Conservation (phyloP, 2,888 invertebrate species). For the Crepidodera aurea region DNA sequence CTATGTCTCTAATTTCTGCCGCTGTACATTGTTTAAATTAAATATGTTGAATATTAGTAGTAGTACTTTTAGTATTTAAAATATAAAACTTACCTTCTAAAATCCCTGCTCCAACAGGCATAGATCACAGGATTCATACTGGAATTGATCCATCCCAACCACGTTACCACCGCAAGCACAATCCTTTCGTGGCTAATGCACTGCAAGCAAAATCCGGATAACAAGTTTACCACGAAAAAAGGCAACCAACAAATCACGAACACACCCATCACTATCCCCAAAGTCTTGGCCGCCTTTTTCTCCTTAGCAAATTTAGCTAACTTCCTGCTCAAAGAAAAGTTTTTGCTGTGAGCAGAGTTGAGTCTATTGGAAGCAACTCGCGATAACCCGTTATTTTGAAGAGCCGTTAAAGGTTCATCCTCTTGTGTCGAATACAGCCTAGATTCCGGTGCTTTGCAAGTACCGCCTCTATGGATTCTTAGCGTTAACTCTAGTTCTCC, state of each 20-base stretch:
- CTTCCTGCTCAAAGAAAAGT: slow-evolving; percentile 92
- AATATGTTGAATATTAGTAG: too few species aligned
- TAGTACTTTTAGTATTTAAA: too few species aligned
- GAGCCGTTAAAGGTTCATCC: slow-evolving; percentile 77
- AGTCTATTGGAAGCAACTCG: slow-evolving; percentile 74
- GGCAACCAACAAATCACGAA: slow-evolving; percentile 98
- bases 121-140: slow-evolving; percentile 98
- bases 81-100: slow-evolving; percentile 81
- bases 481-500: slow-evolving; percentile 89
- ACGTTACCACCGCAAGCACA: slow-evolving; percentile 87
- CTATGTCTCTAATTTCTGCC: too few species aligned
- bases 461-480: slow-evolving; percentile 92
- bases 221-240: slow-evolving; percentile 93
- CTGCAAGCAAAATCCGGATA: slow-evolving; percentile 87
- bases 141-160: slow-evolving; percentile 96
- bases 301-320: slow-evolving; percentile 96
- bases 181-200: slow-evolving; percentile 90
- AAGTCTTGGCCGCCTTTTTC: slow-evolving; percentile 91
- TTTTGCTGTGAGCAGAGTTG: slow-evolving; percentile 70
- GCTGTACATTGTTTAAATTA: too few species aligned
- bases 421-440: slow-evolving; percentile 69
- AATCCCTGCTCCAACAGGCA: slow-evolving; percentile 98
- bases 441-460: slow-evolving; percentile 65
- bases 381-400: slow-evolving; percentile 81
- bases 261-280: slow-evolving; percentile 96